Evolutionary conservation across 2,113 vertebrate species (phyloP).

Genomic region (Melanerpes aurifrons): DNA sequence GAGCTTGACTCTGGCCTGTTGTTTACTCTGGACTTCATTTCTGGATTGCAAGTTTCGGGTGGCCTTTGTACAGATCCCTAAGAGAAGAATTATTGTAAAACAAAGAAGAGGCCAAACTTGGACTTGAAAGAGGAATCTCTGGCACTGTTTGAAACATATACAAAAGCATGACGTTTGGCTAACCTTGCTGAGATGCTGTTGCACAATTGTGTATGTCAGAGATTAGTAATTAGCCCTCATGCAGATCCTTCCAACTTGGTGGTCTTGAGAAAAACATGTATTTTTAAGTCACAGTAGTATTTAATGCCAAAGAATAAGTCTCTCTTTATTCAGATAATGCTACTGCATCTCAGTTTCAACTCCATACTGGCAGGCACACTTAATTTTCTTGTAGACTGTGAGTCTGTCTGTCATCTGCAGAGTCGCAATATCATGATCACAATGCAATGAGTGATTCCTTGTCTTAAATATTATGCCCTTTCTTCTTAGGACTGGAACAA

Average conservation of each 20-base stretch:
- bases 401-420: not conserved
- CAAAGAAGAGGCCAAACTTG: conserved; percentile 22
- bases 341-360: conserved; percentile 38
- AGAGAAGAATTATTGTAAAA: conserved; percentile 40
- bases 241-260: conserved; percentile 41
- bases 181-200: conserved; percentile 48
- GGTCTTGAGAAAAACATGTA: conserved; percentile 48
- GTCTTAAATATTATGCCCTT: conserved; percentile 1
- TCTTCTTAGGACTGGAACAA: not conserved
- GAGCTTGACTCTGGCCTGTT: not conserved
- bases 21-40: conserved; percentile 37
- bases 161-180: conserved; percentile 58
- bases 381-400: not conserved
- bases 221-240: not conserved
- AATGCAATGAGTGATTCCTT: not conserved
- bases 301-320: conserved; percentile 39
- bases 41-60: conserved; percentile 49
- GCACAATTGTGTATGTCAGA: conserved; percentile 46
- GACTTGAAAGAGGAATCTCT: conserved; percentile 37
- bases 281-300: conserved; percentile 27
- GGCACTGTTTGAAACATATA: conserved; percentile 32
- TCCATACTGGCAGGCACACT: not conserved
- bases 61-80: conserved; percentile 53
- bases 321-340: conserved; percentile 45
- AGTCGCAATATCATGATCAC: conserved; percentile 10